Base-by-base conservation (phyloP, 2,797 vertebrate genomes). In the Protosalanx chinensis region DNA sequence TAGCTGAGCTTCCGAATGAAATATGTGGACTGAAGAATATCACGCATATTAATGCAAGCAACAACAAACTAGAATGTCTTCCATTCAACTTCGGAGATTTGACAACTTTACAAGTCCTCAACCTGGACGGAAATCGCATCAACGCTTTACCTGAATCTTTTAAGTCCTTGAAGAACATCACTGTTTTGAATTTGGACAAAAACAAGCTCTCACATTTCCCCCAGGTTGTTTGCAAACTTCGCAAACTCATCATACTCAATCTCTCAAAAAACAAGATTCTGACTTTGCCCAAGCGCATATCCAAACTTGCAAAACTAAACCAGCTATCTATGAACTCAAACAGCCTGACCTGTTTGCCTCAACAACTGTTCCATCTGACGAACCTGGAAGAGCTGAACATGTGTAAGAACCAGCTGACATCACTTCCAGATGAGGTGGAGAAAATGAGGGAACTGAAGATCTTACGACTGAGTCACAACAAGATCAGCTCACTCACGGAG, bases 201-300 rank as follows among this genome's bases (percentile, higher is more conserved):
- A 84, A 77, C 65, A 76, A 80, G 4, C 71, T 89, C 51, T 82
- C 79, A 49, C 69, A 82, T 76, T 85, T 92, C 71, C 82, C 87
- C 75, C 89, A 85, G 7, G 0, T 60, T 53, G 57, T 91, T 10
- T 91, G 87, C 67, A 85, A 76, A 29, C 81, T 91, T 63, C 67
- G 80, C 68, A 82, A 84, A 30, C 70, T 85, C 58, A 73, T 57
- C 71, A 86, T 85, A 46, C 76, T 92, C 20, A 85, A 81, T 5
- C 72, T 83, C 32, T 73, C 80, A 72, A 84, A 82, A 77, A 91
- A 91, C 59, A 79, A 72, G 33, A 86, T 90, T 63, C 62, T 81
- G 46, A 88, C 82, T 79, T 86, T 90, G 62, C 88, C 88, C 63
- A 89, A 88, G 74, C 80, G 86, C 77, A 82, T 90, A 63, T 84